These are phyloP conservation scores for Drosophila flavopinicola DNA, from an alignment of 2,888 invertebrate genomes.

Conservation along the genomic window DNA sequence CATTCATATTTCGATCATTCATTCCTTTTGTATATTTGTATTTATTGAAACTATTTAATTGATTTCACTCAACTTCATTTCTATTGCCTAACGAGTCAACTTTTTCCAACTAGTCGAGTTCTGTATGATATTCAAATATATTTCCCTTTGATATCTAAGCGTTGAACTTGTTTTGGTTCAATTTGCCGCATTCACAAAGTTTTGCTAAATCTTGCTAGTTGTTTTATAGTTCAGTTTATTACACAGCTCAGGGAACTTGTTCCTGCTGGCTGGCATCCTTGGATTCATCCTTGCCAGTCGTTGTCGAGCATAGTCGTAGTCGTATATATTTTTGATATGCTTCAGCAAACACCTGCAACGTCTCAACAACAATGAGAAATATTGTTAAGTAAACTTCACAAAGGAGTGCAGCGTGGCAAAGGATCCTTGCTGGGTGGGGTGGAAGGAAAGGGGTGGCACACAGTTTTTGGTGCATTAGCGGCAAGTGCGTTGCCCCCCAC, in stretches of 20 bases:
- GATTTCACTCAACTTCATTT: too few relatives aligned
- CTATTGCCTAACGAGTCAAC: too few relatives aligned
- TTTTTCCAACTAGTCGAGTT: too few relatives aligned
- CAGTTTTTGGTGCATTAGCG: conserved; percentile 73
- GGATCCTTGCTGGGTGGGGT: conserved; percentile 3
- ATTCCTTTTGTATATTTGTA: too few relatives aligned
- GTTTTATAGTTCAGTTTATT: neutral
- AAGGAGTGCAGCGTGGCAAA: conserved; percentile 18
- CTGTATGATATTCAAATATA: neutral
- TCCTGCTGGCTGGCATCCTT: conserved; percentile 4
- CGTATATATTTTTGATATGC: conserved; percentile 72
- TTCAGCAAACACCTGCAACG: conserved; percentile 78
- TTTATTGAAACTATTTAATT: too few relatives aligned
- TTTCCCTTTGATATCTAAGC: neutral
- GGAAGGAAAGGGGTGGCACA: conserved; percentile 15
- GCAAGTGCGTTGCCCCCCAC: conserved; percentile 55
- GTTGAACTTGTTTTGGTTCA: neutral
- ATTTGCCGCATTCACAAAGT: conserved; percentile 3
- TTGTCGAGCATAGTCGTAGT: conserved; percentile 15
- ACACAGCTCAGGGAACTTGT: conserved; percentile 14
- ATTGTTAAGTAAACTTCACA: conserved; percentile 67
- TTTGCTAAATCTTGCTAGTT: neutral
- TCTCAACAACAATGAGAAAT: conserved; percentile 78
- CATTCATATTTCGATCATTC: too few relatives aligned
- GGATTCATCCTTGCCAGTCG: conserved; percentile 1